A percentile compares a stretch with the other conserved stretches of the same genome.
Conservation (phyloP, 2,888 invertebrate genomes). For the Acanthosepion lycidas region DNA sequence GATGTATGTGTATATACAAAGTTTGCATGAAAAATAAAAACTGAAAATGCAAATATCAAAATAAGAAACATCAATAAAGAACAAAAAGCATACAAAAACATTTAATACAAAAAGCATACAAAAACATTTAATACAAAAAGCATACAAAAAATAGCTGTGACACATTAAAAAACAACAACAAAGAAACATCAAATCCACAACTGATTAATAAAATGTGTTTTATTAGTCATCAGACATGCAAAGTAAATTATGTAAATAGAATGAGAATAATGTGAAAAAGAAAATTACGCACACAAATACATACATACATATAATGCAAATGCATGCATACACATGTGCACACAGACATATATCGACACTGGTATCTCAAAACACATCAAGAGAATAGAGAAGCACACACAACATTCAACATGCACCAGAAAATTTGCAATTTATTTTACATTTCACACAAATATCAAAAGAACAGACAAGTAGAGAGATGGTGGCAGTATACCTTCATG, state of each 20-base stretch:
- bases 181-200: background rate
- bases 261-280: background rate
- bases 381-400: background rate
- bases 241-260: background rate
- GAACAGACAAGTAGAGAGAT: constrained; percentile 16
- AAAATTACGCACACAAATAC: background rate
- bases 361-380: too few species aligned
- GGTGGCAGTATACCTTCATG: constrained; percentile 38
- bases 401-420: background rate
- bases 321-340: background rate
- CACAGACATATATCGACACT: background rate
- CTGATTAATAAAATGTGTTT: background rate
- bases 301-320: background rate
- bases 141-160: background rate
- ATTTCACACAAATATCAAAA: background rate
- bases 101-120: background rate
- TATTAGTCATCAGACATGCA: background rate
- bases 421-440: background rate
- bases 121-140: background rate
- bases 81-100: background rate
- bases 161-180: background rate
- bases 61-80: too few species aligned
- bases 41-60: too few species aligned
- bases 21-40: too few species aligned
- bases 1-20: too few species aligned